Conservation (phyloP, 2,888 invertebrate species). For the Drosophila fulvimacula region DNA sequence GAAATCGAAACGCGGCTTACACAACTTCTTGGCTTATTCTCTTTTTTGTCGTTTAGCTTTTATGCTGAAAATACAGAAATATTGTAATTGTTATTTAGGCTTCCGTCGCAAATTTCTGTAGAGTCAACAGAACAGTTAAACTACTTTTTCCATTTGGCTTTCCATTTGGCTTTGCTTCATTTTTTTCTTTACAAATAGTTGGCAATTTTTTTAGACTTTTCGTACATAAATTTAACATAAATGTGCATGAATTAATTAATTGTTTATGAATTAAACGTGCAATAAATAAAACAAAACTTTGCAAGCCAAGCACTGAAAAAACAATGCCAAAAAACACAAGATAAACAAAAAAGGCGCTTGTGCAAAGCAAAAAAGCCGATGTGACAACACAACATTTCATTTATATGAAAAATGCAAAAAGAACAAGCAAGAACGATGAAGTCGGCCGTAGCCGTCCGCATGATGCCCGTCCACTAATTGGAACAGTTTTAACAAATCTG, state of each 20-base stretch:
- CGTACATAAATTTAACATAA: conserved; percentile 78
- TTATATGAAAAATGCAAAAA: conserved; percentile 37
- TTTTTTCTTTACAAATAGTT: conserved; percentile 16
- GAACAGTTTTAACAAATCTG: too few relatives aligned
- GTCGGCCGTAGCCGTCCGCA: not conserved
- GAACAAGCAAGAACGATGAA: not conserved
- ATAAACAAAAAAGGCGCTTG: conserved; percentile 72
- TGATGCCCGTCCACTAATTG: not conserved
- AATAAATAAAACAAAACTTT: conserved; percentile 57
- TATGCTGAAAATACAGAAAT: conserved; percentile 77
- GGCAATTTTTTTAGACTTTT: conserved; percentile 27
- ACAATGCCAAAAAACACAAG: conserved; percentile 68
- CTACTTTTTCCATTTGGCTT: conserved; percentile 68
- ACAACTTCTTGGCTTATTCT: conserved; percentile 37
- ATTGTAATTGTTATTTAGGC: conserved; percentile 70
- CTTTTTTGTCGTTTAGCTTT: conserved; percentile 34
- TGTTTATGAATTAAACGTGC: conserved; percentile 82
- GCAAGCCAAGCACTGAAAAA: conserved; percentile 68
- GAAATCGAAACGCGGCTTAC: conserved; percentile 55
- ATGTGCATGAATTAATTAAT: conserved; percentile 79
- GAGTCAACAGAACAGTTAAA: conserved; percentile 69
- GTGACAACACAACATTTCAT: conserved; percentile 63
- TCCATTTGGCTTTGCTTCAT: conserved; percentile 11
- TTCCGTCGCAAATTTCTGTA: conserved; percentile 62
- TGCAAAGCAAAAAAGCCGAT: conserved; percentile 47